Conservation (phyloP, 2,888 invertebrate genomes). For the Sinohyriopsis cumingii region DNA sequence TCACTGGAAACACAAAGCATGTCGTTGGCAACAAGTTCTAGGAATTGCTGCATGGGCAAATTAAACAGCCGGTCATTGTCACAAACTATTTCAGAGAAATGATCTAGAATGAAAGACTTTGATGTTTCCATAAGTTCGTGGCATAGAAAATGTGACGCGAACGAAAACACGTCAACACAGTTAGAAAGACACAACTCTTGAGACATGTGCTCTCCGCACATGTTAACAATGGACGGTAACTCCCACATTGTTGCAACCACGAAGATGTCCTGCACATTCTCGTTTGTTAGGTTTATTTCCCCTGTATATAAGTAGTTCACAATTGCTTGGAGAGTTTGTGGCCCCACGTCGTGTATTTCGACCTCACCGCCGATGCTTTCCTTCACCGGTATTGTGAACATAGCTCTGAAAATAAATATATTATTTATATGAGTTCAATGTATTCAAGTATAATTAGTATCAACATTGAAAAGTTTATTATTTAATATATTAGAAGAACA, state of each 20-base stretch:
- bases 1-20: conserved; percentile 92
- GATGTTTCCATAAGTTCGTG: conserved; percentile 83
- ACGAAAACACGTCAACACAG: conserved; percentile 89
- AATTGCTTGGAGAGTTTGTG: conserved; percentile 85
- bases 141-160: conserved; percentile 92
- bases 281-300: conserved; percentile 73
- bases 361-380: conserved; percentile 86
- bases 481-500: too few relatives aligned
- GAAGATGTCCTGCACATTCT: conserved; percentile 89
- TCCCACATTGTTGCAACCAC: conserved; percentile 89
- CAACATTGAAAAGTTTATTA: too few relatives aligned
- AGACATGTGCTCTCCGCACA: conserved; percentile 88
- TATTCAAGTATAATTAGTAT: too few relatives aligned
- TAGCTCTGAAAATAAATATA: conserved; percentile 75
- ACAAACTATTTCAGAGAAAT: conserved; percentile 67
- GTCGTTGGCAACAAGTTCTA: conserved; percentile 79
- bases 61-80: conserved; percentile 83
- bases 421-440: too few relatives aligned
- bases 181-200: conserved; percentile 91
- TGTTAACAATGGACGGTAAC: conserved; percentile 84
- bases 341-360: conserved; percentile 84
- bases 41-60: conserved; percentile 83
- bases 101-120: conserved; percentile 82
- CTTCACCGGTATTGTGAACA: conserved; percentile 89
- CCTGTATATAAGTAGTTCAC: conserved; percentile 93